Evolutionary conservation across 1,140 invertebrate species (phyloP).

Genomic region (Drosophila simulans): DNA sequence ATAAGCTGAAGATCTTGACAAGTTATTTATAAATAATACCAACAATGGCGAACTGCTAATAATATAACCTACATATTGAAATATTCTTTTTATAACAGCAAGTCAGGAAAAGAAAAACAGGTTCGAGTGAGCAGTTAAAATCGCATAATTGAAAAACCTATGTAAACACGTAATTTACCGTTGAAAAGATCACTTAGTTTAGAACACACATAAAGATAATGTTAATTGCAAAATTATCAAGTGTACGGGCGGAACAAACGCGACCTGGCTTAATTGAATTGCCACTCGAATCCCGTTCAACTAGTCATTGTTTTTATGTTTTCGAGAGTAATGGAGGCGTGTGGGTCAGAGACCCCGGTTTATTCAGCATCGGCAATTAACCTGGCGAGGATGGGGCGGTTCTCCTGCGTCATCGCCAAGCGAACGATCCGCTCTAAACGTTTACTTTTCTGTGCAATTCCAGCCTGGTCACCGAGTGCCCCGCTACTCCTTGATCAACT

Average conservation of each 20-base stretch:
- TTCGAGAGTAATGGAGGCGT: not conserved
- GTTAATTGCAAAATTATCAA: not conserved
- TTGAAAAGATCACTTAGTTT: not conserved
- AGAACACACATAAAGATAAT: not conserved
- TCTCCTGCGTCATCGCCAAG: constrained; percentile 8
- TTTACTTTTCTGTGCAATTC: not conserved
- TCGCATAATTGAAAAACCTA: not conserved
- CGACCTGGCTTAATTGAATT: constrained; percentile 20
- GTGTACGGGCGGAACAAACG: constrained; percentile 2
- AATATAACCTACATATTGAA: too few relatives aligned
- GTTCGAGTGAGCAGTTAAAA: too few relatives aligned
- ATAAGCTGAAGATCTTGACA: not conserved
- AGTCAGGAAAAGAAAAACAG: too few relatives aligned
- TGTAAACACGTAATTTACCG: not conserved
- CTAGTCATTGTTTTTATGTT: constrained; percentile 5
- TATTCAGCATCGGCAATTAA: constrained; percentile 4
- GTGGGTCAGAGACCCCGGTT: not conserved
- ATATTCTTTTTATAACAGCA: too few relatives aligned
- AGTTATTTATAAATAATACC: not conserved
- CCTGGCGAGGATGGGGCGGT: not conserved
- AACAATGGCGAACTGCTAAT: too few relatives aligned
- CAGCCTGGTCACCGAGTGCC: constrained; percentile 89
- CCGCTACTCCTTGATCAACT: constrained; percentile 87
- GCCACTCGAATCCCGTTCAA: not conserved
- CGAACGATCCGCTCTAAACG: not conserved